Conservation (phyloP, 2,888 invertebrate species). For the Entomobrya multifasciata region DNA sequence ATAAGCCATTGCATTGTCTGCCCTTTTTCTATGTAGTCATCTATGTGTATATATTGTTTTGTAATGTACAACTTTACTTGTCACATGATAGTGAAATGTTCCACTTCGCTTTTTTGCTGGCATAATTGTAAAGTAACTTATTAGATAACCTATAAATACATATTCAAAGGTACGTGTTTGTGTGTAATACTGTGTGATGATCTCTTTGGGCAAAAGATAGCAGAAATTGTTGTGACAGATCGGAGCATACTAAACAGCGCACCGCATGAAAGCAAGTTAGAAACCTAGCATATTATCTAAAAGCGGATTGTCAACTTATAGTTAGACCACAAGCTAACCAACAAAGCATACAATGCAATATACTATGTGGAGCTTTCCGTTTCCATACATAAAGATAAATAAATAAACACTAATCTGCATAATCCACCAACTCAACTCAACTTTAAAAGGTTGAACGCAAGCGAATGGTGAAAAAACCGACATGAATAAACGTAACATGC, state of each 20-base stretch:
- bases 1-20: too few species aligned
- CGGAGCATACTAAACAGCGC: too few species aligned
- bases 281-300: not conserved
- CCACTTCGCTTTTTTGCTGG: not conserved
- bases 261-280: too few species aligned
- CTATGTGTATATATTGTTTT: not conserved
- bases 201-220: not conserved
- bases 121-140: too few species aligned
- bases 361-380: not conserved
- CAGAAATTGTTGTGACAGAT: constrained; percentile 26
- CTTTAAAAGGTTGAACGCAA: not conserved
- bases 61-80: not conserved
- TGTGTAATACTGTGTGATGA: not conserved
- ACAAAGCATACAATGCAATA: not conserved
- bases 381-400: not conserved
- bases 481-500: not conserved
- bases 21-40: too few species aligned
- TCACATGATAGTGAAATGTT: not conserved
- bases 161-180: not conserved
- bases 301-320: constrained; percentile 32
- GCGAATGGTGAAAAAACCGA: too few species aligned
- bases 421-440: not conserved
- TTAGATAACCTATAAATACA: constrained; percentile 13
- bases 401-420: constrained; percentile 38
- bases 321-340: not conserved